These are phyloP conservation scores for Stratiomys singularior DNA, from an alignment of 2,888 invertebrate species.

Conservation along the genomic window DNA sequence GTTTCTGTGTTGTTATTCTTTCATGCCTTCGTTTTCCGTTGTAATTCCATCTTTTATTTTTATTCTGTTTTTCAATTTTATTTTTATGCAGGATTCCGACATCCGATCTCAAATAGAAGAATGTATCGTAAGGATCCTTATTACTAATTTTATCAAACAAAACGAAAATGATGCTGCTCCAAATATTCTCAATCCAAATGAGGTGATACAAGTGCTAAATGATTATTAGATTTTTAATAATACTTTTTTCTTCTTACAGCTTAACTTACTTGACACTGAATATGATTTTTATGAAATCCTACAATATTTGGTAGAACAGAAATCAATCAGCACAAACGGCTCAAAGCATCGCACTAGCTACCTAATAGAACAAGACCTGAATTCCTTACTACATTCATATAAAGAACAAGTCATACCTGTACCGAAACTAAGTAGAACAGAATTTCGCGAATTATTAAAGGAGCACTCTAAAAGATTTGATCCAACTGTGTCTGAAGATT, in stretches of 20 bases:
- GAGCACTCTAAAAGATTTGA: conserved; percentile 29
- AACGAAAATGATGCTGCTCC: conserved; percentile 67
- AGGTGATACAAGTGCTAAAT: conserved; percentile 62
- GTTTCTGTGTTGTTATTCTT: too few relatives aligned
- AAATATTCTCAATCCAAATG: conserved; percentile 75
- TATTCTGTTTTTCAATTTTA: too few relatives aligned
- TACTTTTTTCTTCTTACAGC: conserved; percentile 29
- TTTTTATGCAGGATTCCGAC: conserved; percentile 55
- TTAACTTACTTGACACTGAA: conserved; percentile 53
- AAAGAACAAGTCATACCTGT: conserved; percentile 12
- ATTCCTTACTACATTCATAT: neutral
- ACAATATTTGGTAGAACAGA: conserved; percentile 53
- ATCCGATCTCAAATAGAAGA: conserved; percentile 66
- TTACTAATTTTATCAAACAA: conserved; percentile 69
- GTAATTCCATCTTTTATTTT: too few relatives aligned
- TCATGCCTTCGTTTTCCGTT: too few relatives aligned
- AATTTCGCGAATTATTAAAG: conserved; percentile 15
- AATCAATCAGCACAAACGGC: conserved; percentile 57
- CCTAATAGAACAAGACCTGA: conserved; percentile 61
- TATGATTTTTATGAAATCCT: conserved; percentile 54
- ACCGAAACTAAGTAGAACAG: neutral
- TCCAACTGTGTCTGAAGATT: neutral
- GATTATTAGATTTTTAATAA: conserved; percentile 30
- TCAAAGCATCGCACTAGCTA: conserved; percentile 64
- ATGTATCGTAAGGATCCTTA: conserved; percentile 74